These are phyloP conservation scores for Silurus meridionalis DNA, from an alignment of 2,113 vertebrate genomes.

Conservation along the genomic window DNA sequence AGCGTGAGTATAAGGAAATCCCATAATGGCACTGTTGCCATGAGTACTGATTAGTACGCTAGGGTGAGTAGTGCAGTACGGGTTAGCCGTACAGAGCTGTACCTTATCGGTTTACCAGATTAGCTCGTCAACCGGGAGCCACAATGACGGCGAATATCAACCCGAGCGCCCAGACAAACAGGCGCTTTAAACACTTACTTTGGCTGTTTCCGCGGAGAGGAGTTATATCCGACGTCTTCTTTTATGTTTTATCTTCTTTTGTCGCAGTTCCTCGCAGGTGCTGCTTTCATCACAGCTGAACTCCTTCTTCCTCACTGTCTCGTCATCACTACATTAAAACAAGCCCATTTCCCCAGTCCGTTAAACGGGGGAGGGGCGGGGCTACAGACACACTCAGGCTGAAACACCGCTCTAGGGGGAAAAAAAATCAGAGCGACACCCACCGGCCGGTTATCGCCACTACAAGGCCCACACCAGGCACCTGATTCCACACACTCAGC, in stretches of 20 bases:
- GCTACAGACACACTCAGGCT: background rate
- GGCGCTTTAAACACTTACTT: conserved; percentile 3
- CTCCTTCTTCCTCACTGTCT: conserved; percentile 42
- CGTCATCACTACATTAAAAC: conserved; percentile 6
- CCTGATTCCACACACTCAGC: no score
- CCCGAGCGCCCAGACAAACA: background rate
- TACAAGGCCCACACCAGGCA: background rate
- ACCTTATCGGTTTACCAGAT: background rate
- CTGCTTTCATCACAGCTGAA: conserved; percentile 42
- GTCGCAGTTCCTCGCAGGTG: conserved; percentile 10
- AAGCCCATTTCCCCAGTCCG: background rate
- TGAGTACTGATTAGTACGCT: background rate
- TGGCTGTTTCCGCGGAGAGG: background rate
- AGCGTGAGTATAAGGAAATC: background rate
- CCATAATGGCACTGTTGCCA: rapidly evolving
- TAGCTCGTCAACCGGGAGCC: background rate
- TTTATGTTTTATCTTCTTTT: no score
- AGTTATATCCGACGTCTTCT: conserved; percentile 23
- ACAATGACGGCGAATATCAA: background rate
- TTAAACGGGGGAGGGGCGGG: background rate
- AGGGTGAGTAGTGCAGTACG: background rate
- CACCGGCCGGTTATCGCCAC: background rate
- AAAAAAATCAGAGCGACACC: conserved; percentile 31
- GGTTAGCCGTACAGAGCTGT: background rate
- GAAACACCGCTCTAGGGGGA: background rate